Percentiles rank a stretch among this genome's conserved stretches.
phyloP scores from a whole-genome alignment of 2,113 vertebrate species.

The Rhinichthys klamathensis region DNA sequence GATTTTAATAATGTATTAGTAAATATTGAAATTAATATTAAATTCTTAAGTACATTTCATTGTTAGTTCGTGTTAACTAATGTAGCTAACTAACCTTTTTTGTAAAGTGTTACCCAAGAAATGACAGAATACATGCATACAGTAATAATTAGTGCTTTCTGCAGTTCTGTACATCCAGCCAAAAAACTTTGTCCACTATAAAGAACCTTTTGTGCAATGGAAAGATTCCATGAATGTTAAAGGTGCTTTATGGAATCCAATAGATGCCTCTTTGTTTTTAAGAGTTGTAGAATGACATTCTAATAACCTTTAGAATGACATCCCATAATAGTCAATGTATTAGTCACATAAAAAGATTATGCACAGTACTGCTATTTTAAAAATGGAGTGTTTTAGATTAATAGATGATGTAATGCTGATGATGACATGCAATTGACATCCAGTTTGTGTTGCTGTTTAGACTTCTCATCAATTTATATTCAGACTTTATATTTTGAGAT shows the following conservation, averaged over 20 bases:
- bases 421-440: background rate
- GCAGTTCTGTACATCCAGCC: background rate
- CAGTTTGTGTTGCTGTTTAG: constrained; percentile 3
- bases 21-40: too few relatives aligned
- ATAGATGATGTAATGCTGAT: background rate
- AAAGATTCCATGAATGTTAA: too few relatives aligned
- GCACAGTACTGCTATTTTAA: background rate
- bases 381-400: background rate
- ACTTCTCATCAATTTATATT: background rate
- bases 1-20: too few relatives aligned
- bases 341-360: background rate
- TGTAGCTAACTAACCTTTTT: too few relatives aligned
- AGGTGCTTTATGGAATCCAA: too few relatives aligned
- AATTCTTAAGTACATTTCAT: too few relatives aligned
- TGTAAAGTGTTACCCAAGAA: too few relatives aligned
- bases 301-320: background rate
- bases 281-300: too few relatives aligned
- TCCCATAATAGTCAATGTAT: background rate
- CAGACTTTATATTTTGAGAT: background rate
- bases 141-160: background rate
- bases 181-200: too few relatives aligned
- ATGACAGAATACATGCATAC: background rate
- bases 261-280: too few relatives aligned
- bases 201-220: too few relatives aligned
- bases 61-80: too few relatives aligned